A percentile compares a stretch with the other conserved stretches of the same genome.
Evolutionary conservation across 2,888 invertebrate genomes (phyloP).

Genomic region (Pachydiplax longipennis): DNA sequence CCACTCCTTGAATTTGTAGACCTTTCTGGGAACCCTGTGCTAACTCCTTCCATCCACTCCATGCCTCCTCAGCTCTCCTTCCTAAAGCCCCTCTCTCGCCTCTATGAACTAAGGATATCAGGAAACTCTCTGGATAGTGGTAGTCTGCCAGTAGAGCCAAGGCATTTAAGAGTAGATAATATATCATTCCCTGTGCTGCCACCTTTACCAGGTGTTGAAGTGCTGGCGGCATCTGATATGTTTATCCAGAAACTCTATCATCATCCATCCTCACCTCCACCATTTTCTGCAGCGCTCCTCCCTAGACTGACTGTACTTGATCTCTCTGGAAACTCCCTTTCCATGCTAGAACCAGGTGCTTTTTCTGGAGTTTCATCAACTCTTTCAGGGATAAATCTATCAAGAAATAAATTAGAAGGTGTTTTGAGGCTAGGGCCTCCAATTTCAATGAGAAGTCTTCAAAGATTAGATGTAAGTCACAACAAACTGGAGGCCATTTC

Average conservation of each 20-base stretch:
- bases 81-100: constrained; percentile 23
- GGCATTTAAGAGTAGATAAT: constrained; percentile 57
- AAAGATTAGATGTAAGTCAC: constrained; percentile 74
- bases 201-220: constrained; percentile 51
- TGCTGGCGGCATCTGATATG: constrained; percentile 11
- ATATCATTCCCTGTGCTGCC: constrained; percentile 66
- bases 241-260: constrained; percentile 12
- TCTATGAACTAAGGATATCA: constrained; percentile 17
- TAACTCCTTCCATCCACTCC: background rate
- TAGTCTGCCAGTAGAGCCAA: constrained; percentile 61
- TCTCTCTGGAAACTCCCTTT: constrained; percentile 77
- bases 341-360: constrained; percentile 76
- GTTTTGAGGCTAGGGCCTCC: constrained; percentile 78
- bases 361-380: constrained; percentile 74
- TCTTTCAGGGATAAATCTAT: constrained; percentile 80
- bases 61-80: background rate
- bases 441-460: constrained; percentile 77
- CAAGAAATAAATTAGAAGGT: constrained; percentile 75
- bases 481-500: constrained; percentile 79
- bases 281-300: background rate
- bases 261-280: background rate
- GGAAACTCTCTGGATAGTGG: constrained; percentile 65
- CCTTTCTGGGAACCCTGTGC: constrained; percentile 26
- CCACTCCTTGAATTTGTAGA: constrained; percentile 72
- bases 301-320: constrained; percentile 63